These are phyloP conservation scores for Acleris sparsana DNA, from an alignment of 2,888 invertebrate genomes.

Conservation along the genomic window DNA sequence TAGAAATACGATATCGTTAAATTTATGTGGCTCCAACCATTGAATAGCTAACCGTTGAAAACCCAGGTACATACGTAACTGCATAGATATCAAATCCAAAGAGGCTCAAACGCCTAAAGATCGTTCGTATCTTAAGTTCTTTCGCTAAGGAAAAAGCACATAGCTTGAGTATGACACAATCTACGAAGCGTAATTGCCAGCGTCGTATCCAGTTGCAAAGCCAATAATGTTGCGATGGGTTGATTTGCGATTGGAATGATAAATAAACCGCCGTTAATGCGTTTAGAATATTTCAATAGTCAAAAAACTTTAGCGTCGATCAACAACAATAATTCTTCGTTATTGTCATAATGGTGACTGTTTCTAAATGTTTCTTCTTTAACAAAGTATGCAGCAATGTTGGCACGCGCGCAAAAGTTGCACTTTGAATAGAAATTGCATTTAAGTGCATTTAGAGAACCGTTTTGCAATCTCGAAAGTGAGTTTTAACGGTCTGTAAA, in stretches of 20 bases:
- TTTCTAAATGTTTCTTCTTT: no score
- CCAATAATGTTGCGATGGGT: slow-evolving; percentile 24
- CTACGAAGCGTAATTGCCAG: slow-evolving; percentile 31
- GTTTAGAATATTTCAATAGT: not conserved
- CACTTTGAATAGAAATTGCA: slow-evolving; percentile 24
- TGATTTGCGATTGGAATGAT: slow-evolving; percentile 11
- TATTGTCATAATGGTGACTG: no score
- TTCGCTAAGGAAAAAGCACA: slow-evolving; percentile 18
- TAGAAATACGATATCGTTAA: slow-evolving; percentile 33
- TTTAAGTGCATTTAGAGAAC: slow-evolving; percentile 18
- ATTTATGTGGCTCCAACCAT: slow-evolving; percentile 26
- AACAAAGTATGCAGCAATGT: slow-evolving; percentile 13
- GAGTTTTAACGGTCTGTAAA: not conserved
- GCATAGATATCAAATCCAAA: slow-evolving; percentile 4
- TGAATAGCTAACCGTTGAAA: slow-evolving; percentile 31
- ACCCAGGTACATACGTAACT: slow-evolving; percentile 26
- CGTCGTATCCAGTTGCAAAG: slow-evolving; percentile 33
- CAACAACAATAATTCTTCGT: not conserved
- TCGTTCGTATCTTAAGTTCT: slow-evolving; percentile 19
- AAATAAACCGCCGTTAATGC: not conserved
- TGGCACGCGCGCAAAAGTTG: slow-evolving; percentile 17
- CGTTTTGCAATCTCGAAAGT: slow-evolving; percentile 5
- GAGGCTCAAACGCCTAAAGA: slow-evolving; percentile 1
- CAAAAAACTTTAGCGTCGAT: not conserved
- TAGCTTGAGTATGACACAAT: slow-evolving; percentile 39